Evolutionary conservation across 2,888 invertebrate species (phyloP).

Genomic region (Coenonympha arcania): DNA sequence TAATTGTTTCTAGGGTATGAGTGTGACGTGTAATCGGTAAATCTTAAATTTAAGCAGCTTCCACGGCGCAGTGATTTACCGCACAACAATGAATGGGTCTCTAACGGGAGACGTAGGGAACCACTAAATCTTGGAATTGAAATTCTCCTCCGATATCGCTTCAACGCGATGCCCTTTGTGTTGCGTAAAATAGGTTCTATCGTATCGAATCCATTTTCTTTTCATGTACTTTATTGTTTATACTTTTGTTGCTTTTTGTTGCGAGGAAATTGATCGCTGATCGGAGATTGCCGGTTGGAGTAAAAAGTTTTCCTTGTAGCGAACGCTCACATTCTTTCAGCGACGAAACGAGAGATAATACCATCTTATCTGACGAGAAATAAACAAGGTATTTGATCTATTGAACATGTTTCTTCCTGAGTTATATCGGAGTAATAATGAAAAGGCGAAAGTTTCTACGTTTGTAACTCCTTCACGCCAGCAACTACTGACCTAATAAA

Average conservation of each 20-base stretch:
- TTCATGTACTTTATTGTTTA: conserved; percentile 13
- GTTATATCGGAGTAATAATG: no score
- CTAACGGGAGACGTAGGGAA: conserved; percentile 15
- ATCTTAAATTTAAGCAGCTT: conserved; percentile 15
- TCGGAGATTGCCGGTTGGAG: conserved; percentile 5
- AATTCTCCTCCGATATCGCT: conserved; percentile 19
- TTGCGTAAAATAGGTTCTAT: conserved; percentile 13
- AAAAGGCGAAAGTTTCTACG: no score
- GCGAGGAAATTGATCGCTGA: conserved; percentile 12
- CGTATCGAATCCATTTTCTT: conserved; percentile 12
- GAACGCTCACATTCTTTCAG: background rate
- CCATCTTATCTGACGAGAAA: background rate
- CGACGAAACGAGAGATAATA: background rate
- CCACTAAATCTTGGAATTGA: conserved; percentile 21
- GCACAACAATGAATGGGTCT: conserved; percentile 19
- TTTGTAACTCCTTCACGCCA: no score
- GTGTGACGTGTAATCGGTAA: conserved; percentile 13
- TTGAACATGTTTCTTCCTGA: no score
- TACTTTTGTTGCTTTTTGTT: conserved; percentile 11
- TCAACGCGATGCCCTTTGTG: conserved; percentile 17
- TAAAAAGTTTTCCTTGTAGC: background rate
- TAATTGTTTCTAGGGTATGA: background rate
- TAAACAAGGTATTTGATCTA: no score
- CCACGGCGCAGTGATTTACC: conserved; percentile 18
- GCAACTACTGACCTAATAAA: no score